These are phyloP conservation scores for Ephestia elutella DNA, from an alignment of 1,140 invertebrate genomes.

Conservation along the genomic window DNA sequence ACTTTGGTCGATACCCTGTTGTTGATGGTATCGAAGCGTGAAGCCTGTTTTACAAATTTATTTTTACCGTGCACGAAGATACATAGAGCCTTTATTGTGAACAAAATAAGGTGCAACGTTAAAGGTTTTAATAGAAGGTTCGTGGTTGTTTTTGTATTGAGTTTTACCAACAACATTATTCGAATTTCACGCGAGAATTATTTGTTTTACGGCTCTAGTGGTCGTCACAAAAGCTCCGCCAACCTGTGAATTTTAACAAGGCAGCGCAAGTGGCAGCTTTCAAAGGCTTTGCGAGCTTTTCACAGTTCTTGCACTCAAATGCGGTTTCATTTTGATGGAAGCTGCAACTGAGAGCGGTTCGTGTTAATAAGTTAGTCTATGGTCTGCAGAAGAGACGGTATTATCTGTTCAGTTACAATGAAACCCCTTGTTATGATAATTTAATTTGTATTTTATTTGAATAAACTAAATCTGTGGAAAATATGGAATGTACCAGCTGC, in stretches of 20 bases:
- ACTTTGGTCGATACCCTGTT: slow-evolving; percentile 10
- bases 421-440: too few species aligned
- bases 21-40: slow-evolving; percentile 13
- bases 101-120: too few species aligned
- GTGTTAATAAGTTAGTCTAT: too few species aligned
- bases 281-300: not conserved
- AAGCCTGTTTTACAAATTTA: not conserved
- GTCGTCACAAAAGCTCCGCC: slow-evolving; percentile 21
- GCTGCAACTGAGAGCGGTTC: too few species aligned
- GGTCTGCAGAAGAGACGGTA: too few species aligned
- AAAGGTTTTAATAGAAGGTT: too few species aligned
- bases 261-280: slow-evolving; percentile 8
- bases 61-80: too few species aligned
- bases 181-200: slow-evolving; percentile 56
- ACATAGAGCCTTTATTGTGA: too few species aligned
- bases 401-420: too few species aligned
- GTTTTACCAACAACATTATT: slow-evolving; percentile 40
- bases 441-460: too few species aligned
- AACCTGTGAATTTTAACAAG: slow-evolving; percentile 32
- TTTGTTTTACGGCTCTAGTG: slow-evolving; percentile 39
- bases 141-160: not conserved
- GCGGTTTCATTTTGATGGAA: slow-evolving; percentile 8
- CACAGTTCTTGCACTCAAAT: slow-evolving; percentile 9
- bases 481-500: too few species aligned
- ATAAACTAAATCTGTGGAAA: too few species aligned